Conservation (phyloP, 2,888 invertebrate species). For the Ditylenchus weischeri region DNA sequence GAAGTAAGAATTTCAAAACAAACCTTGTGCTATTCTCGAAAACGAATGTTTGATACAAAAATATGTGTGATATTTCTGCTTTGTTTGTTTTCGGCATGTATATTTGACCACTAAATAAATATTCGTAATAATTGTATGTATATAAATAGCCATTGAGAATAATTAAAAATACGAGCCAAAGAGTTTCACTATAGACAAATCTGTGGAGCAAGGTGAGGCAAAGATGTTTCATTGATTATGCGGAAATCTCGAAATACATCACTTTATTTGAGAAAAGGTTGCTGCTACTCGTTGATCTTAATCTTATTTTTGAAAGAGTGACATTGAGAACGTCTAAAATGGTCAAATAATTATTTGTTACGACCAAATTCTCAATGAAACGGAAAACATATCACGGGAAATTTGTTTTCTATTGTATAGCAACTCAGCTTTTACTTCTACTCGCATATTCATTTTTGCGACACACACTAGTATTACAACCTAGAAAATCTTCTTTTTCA, state of each 20-base stretch:
- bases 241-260: background rate
- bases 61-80: background rate
- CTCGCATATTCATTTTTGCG: too few species aligned
- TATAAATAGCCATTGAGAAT: background rate
- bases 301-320: too few species aligned
- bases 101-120: background rate
- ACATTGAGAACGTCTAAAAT: too few species aligned
- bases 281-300: too few species aligned
- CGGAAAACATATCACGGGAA: too few species aligned
- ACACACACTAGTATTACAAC: too few species aligned
- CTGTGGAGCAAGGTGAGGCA: background rate
- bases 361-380: too few species aligned
- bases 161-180: background rate
- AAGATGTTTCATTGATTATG: background rate
- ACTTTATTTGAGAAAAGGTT: too few species aligned
- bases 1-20: background rate
- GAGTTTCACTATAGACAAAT: background rate
- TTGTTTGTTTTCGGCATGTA: background rate
- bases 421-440: too few species aligned
- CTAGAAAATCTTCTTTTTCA: too few species aligned
- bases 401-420: too few species aligned
- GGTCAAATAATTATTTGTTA: too few species aligned
- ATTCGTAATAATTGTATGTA: background rate
- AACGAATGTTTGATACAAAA: background rate
- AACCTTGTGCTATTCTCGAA: constrained; percentile 10